phyloP scores from a whole-genome alignment of 2,888 invertebrate genomes.

The Nasonia oneida region DNA sequence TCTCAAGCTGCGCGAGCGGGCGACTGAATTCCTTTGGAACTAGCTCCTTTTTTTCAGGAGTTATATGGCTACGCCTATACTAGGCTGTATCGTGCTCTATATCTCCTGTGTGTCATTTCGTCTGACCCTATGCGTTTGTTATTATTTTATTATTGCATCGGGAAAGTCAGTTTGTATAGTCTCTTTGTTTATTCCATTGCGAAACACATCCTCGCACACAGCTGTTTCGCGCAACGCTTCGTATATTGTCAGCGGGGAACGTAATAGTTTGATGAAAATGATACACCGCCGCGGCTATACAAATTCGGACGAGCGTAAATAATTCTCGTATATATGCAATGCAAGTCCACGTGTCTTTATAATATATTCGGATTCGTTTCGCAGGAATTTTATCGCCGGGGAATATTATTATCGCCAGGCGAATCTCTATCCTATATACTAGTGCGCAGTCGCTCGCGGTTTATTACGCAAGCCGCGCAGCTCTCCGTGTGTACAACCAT shows the following conservation, averaged over 20 bases:
- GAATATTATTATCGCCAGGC: not conserved
- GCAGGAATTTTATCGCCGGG: slow-evolving; percentile 20
- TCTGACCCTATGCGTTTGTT: not conserved
- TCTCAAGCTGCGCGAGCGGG: slow-evolving; percentile 3
- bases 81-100: not conserved
- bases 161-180: too few relatives aligned
- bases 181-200: too few relatives aligned
- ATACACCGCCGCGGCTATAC: not conserved
- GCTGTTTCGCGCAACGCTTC: not conserved
- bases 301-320: slow-evolving; percentile 12
- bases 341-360: slow-evolving; percentile 1
- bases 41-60: slow-evolving; percentile 9
- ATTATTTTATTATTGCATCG: not conserved
- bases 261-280: slow-evolving; percentile 3
- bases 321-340: not conserved
- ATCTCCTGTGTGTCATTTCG: not conserved
- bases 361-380: slow-evolving; percentile 8
- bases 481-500: not conserved
- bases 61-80: too few relatives aligned
- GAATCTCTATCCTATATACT: not conserved
- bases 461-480: slow-evolving; percentile 11
- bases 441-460: not conserved
- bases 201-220: not conserved
- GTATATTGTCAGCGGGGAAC: not conserved
- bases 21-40: slow-evolving; percentile 44